A percentile compares a stretch with the other conserved stretches of the same genome.
Conservation (phyloP, 2,797 vertebrate genomes). For the Sebastes flavidus region DNA sequence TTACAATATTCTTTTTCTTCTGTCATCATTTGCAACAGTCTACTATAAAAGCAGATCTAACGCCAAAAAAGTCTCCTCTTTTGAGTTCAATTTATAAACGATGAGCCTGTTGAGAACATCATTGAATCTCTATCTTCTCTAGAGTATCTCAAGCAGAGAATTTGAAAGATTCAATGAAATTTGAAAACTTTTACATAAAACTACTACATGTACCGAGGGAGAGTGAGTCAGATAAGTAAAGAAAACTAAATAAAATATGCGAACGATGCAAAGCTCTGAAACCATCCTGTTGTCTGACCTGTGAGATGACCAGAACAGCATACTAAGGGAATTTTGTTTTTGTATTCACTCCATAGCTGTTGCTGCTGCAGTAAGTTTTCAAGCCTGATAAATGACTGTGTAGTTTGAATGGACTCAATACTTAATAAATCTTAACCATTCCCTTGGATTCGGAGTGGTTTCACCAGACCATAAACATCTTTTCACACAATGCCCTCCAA, state of each 20-base stretch:
- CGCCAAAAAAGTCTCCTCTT: neutral
- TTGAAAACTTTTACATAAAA: slow-evolving; percentile 2
- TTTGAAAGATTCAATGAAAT: neutral
- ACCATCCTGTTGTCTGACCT: slow-evolving; percentile 32
- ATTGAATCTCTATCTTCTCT: neutral
- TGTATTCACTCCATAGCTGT: slow-evolving; percentile 63
- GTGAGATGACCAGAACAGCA: slow-evolving; percentile 45
- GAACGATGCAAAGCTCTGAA: slow-evolving; percentile 19
- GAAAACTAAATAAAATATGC: neutral
- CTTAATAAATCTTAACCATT: slow-evolving; percentile 69
- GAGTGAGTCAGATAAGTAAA: slow-evolving; percentile 2
- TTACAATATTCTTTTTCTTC: neutral
- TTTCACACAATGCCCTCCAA: slow-evolving; percentile 51
- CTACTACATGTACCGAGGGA: neutral
- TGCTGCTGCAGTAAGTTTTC: slow-evolving; percentile 35
- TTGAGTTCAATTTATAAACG: neutral
- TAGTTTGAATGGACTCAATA: slow-evolving; percentile 62
- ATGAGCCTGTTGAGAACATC: neutral
- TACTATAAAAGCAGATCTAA: neutral
- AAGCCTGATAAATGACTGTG: slow-evolving; percentile 61
- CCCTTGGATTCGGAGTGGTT: slow-evolving; percentile 55
- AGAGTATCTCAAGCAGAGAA: neutral
- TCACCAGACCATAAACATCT: slow-evolving; percentile 55
- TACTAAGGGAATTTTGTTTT: slow-evolving; percentile 42
- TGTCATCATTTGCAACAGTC: neutral